Conservation (phyloP, 92 coral and sea anemone species). For the Parazoanthus swiftii region DNA sequence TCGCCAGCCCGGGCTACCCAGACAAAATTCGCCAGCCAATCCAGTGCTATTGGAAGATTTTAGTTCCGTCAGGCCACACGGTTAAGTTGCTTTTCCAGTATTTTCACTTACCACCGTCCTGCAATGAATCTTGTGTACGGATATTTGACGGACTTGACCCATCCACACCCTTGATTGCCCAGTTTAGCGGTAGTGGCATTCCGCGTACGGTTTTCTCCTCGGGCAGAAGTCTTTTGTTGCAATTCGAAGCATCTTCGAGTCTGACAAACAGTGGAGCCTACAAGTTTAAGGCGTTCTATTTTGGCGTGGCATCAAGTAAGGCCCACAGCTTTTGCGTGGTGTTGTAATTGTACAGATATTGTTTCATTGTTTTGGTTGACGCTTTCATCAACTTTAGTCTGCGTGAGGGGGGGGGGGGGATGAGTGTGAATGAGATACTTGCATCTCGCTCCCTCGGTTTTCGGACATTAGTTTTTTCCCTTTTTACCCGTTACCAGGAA, state of each 20-base stretch:
- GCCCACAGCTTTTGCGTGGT: too few species aligned
- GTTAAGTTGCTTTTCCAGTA: conserved; percentile 7
- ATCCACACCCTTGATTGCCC: not conserved
- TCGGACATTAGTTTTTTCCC: too few species aligned
- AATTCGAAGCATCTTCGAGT: conserved; percentile 8
- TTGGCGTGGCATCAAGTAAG: conserved; percentile 34
- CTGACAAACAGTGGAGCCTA: not conserved
- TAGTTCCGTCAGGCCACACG: not conserved
- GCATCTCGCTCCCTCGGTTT: too few species aligned
- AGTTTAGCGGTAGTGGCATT: not conserved
- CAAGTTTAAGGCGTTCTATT: conserved; percentile 23
- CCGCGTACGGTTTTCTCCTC: conserved; percentile 15
- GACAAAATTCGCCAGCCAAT: conserved; percentile 5
- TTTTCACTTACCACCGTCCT: not conserved
- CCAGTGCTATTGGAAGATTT: conserved; percentile 27
- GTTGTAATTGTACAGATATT: too few species aligned
- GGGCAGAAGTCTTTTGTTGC: conserved; percentile 20
- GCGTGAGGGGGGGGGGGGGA: too few species aligned
- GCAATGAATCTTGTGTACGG: conserved; percentile 15
- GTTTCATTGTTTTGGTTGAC: too few species aligned
- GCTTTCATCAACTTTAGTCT: too few species aligned
- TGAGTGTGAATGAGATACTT: too few species aligned
- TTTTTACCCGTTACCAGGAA: too few species aligned
- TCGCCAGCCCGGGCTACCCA: conserved; percentile 26
- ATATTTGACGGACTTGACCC: conserved; percentile 25